Percentiles rank a stretch among this genome's conserved stretches.
Conservation (phyloP, 2,888 invertebrate species). For the Anorthoa munda region DNA sequence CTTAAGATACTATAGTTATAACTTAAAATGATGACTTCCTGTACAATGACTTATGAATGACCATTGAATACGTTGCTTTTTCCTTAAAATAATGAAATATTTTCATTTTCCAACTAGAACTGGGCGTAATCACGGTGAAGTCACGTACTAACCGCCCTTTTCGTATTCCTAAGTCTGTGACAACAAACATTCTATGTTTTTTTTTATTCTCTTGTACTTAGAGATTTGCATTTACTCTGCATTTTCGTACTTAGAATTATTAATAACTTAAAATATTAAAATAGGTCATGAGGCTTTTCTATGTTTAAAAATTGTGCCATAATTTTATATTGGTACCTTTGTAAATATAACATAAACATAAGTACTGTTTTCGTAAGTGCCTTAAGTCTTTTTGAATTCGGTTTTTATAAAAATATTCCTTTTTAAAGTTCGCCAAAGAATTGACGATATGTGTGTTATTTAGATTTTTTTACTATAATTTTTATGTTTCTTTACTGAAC, state of each 20-base stretch:
- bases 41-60: constrained; percentile 11
- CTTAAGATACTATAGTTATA: constrained; percentile 46
- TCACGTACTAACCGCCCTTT: not conserved
- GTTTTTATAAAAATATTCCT: constrained; percentile 53
- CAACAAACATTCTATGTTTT: not conserved
- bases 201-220: constrained; percentile 51
- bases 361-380: constrained; percentile 56
- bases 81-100: not conserved
- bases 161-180: constrained; percentile 16
- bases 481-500: constrained; percentile 69
- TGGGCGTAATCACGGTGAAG: not conserved
- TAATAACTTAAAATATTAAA: constrained; percentile 26
- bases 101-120: not conserved
- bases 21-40: constrained; percentile 10
- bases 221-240: constrained; percentile 70
- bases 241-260: constrained; percentile 64
- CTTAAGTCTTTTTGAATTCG: constrained; percentile 50
- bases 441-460: constrained; percentile 68
- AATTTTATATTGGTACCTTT: constrained; percentile 62
- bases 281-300: constrained; percentile 50
- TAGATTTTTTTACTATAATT: constrained; percentile 69
- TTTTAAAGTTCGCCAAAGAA: constrained; percentile 67
- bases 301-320: constrained; percentile 59
- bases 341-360: constrained; percentile 68
- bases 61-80: constrained; percentile 8